Conservation (phyloP, 1,140 invertebrate genomes). For the Parasteatoda tepidariorum region DNA sequence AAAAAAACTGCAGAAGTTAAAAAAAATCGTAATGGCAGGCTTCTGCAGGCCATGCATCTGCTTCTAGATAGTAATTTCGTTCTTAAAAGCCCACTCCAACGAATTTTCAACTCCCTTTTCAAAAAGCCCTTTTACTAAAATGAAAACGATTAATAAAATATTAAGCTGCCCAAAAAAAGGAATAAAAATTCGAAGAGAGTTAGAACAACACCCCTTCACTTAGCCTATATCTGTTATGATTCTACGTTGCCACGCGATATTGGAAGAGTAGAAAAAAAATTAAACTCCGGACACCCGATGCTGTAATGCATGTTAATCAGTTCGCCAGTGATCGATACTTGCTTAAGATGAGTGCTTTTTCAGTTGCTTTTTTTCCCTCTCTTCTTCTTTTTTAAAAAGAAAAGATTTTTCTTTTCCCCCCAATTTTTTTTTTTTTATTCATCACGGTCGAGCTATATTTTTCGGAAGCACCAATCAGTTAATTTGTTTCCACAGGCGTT, state of each 20-base stretch:
- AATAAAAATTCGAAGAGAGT: not conserved
- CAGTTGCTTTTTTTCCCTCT: not conserved
- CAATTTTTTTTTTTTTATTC: not conserved
- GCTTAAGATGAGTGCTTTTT: slow-evolving; percentile 49
- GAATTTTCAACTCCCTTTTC: not conserved
- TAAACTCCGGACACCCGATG: not conserved
- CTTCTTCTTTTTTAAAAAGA: not conserved
- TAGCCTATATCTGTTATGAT: slow-evolving; percentile 5
- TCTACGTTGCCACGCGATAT: not conserved
- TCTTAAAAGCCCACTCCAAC: not conserved
- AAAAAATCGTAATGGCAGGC: too few species aligned
- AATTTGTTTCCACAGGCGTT: too few species aligned
- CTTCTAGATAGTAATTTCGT: too few species aligned
- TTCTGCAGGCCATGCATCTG: too few species aligned
- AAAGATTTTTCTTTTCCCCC: not conserved
- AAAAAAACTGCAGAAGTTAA: too few species aligned
- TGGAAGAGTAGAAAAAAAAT: slow-evolving; percentile 3
- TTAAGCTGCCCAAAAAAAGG: not conserved
- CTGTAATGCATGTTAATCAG: slow-evolving; percentile 51
- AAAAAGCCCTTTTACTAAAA: slow-evolving; percentile 16
- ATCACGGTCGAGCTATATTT: too few species aligned
- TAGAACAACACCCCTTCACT: not conserved
- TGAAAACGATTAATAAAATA: slow-evolving; percentile 52
- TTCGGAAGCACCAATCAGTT: too few species aligned
- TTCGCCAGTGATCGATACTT: slow-evolving; percentile 21